Percentiles rank a stretch among this genome's conserved stretches.
Conservation (phyloP, 1,140 invertebrate genomes). For the Anadara kagoshimensis region DNA sequence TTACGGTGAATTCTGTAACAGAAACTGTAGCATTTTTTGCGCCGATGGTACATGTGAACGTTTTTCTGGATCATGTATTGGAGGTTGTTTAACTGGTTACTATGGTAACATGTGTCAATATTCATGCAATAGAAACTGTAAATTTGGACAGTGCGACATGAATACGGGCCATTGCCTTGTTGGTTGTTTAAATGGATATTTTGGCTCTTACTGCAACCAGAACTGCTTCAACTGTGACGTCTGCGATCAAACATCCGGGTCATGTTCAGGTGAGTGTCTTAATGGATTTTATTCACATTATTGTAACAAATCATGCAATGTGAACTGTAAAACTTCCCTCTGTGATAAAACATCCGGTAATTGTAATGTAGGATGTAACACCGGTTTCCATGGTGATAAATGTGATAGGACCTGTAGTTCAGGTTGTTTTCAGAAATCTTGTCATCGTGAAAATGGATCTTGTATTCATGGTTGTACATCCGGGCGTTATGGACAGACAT, state of each 20-base stretch:
- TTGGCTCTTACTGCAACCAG: constrained; percentile 16
- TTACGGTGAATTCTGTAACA: background rate
- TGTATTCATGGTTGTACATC: constrained; percentile 17
- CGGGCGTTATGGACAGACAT: constrained; percentile 19
- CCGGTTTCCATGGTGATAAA: constrained; percentile 30
- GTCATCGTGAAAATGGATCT: constrained; percentile 16
- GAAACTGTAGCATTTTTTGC: background rate
- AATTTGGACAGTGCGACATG: constrained; percentile 1
- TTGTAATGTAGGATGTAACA: constrained; percentile 40
- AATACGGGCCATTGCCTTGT: constrained; percentile 21
- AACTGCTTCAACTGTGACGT: constrained; percentile 26
- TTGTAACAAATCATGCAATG: constrained; percentile 22
- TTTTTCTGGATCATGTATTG: background rate
- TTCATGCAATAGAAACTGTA: constrained; percentile 17
- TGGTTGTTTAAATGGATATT: constrained; percentile 27
- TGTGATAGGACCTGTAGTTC: constrained; percentile 24
- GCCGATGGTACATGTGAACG: constrained; percentile 17
- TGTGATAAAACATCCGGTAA: constrained; percentile 36
- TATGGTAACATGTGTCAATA: background rate
- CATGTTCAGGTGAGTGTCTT: constrained; percentile 11
- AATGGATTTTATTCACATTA: constrained; percentile 24
- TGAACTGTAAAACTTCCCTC: constrained; percentile 18
- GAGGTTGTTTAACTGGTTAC: constrained; percentile 5
- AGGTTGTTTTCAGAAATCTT: constrained; percentile 3
- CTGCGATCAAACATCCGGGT: no score